Evolutionary conservation across 2,113 vertebrate genomes (phyloP), one percentile per base, ranked within the genome.

Genomic region (Rhea americana): DNA sequence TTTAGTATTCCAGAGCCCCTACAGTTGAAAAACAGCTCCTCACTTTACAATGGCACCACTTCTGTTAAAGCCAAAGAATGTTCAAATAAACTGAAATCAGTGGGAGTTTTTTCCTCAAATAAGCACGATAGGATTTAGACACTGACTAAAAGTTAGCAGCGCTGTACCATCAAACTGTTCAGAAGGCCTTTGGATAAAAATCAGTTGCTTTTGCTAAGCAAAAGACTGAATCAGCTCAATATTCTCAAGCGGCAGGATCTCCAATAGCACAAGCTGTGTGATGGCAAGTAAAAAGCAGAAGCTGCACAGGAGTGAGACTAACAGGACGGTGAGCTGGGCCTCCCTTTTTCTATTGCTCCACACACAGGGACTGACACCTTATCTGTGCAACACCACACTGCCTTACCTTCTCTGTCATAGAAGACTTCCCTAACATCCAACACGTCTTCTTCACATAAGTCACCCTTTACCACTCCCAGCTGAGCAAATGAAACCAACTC

Each of bases 81-180:
- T 82, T 72, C 81, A 74, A 95, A 96, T 61, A 95, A 71, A 76
- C 75, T 39, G n/a, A 93, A 93, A 45, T 79, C 66, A 85, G 1
- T 26, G 5, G 58, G 63, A 94, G 37, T 9, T 85, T 74, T 74
- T 79, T 79, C 37, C 37, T 68, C 37, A 90, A 93, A 62, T n/a
- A 91, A 89, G 25, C 7, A 75, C 50, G 62, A 61, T 24, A 45
- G 26, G n/a, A 85, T 74, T 90, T 84, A 84, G 3, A 51, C 5
- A 28, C 16, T 19, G 35, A 89, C 77, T 67, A 70, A 56, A 91
- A 95, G 94, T 78, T 30, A 83, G 58, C 12, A 90, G 78, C 47
- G 61, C 28, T 58, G 20, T 77, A 74, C 41, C 25, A 75, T 51
- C 75, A 79, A 62, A 62, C 25, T 80, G 32, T 82, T 17, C 43